Base-by-base conservation (phyloP, 2,797 vertebrate genomes). In the Crypturellus tataupa region DNA sequence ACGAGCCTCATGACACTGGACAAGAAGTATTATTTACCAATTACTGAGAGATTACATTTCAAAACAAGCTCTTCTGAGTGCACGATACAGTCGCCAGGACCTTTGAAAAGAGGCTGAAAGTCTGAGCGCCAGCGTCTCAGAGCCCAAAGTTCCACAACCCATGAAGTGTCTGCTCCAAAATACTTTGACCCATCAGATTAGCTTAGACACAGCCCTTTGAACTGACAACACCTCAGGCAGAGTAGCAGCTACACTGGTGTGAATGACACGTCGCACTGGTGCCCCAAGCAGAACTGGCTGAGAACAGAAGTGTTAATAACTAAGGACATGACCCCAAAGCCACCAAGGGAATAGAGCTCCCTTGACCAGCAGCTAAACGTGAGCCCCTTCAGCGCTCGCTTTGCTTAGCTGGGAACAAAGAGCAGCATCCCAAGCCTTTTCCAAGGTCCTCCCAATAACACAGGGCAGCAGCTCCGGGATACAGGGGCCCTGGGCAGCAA, bases 41-140 rank as follows among this genome's bases (percentile, higher is more conserved):
- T 81, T 90, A 33, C 71, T 1, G 6, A 62, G 49, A 0, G 3
- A 33, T 16, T 82, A 83, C 14, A 13, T 84, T 96, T 86, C 80
- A 80, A 85, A 95, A 80, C 14, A 63, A 86, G 82, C 20, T 37
- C n/a, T 10, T 75, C 53, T 62, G 81, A 69, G 73, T 78, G 90
- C 46, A 19, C 0, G 19, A 53, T 62, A 56, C n/a, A 79, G n/a
- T 91, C 84, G 90, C 40, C 25, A 40, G 77, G 91, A 89, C 81
- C 90, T 96, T 94, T 90, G 93, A 88, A 80, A 94, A 95, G 33
- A 83, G 82, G 53, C 68, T 89, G 88, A 71, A 40, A 85, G 88
- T 89, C 85, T 80, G 62, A 55, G 44, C 44, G 13, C 37, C 3
- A 10, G 55, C 51, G 67, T 24, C 80, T 82, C 77, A 64, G 73